Base-by-base conservation (phyloP, 2,888 invertebrate genomes). In the Meganola albula region DNA sequence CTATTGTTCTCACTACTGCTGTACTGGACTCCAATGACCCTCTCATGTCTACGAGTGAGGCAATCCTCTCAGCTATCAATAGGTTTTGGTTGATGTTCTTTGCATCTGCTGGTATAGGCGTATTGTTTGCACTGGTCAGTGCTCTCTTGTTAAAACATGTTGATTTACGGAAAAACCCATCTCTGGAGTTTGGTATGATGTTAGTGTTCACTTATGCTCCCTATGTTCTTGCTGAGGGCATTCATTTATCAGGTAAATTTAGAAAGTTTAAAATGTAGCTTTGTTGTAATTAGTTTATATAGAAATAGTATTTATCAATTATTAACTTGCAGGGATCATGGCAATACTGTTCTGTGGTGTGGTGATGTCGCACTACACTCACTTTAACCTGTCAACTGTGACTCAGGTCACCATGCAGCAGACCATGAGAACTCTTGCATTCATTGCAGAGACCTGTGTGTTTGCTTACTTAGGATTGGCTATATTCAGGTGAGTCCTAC, bases 381-480 rank as follows among this genome's bases (percentile, higher is more conserved):
- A 99, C 87, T 96, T 96, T 66, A 99, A 99, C 76, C 85, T 99
- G 24, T 98, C 98, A 1, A 98, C 99, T 0, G 94, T 99, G 10
- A 98, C 99, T 0, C 99, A 99, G 86, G 98, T 99, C 30, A 99
- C 99, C 2, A 98, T 99, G 94, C 98, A 99, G 73, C 98, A 99
- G 78, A 99, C 98, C 1, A 96, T 99, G 91, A 89, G 98, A 61
- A 99, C 99, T 0, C 85, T 99, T 37, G 95, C 99, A 2, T 99
- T 99, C 65, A 97, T 99, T 46, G 98, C 95, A 52, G 99, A 99
- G 84, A 99, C 99, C 1, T 98, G 98, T 74, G 98, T 99, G 1
- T 99, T 99, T 88, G 99, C 99, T 3, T 99, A 99, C 68, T 88
- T 99, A 36, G 99, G 97, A 31, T 78, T 98, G 56, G 97, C 97